phyloP scores from a whole-genome alignment of 2,797 vertebrate genomes.

The Peromyscus eremicus region DNA sequence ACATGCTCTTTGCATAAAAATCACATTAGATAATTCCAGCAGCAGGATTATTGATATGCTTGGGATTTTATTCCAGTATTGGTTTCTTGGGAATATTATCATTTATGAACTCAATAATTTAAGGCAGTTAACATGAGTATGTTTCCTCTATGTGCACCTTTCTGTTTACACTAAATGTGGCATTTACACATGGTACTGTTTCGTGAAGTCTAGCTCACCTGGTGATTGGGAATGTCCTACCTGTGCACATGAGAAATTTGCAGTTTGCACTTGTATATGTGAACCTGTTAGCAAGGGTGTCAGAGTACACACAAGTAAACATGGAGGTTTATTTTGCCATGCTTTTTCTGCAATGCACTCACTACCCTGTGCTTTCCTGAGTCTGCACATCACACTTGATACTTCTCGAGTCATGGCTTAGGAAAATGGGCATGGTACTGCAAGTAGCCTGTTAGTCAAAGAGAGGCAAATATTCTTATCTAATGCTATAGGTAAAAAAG shows the following conservation, averaged over 20 bases:
- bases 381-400: neutral
- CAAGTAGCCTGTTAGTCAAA: neutral
- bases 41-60: slow-evolving; percentile 59
- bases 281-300: neutral
- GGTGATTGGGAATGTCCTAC: neutral
- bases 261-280: neutral
- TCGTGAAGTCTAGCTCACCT: neutral
- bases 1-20: slow-evolving; percentile 54
- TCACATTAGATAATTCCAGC: slow-evolving; percentile 62
- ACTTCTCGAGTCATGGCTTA: neutral
- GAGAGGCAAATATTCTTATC: neutral
- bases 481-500: neutral
- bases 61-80: slow-evolving; percentile 70
- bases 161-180: neutral
- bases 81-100: slow-evolving; percentile 56
- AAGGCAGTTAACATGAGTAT: slow-evolving; percentile 51
- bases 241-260: slow-evolving; percentile 10
- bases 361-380: neutral
- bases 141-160: slow-evolving; percentile 24
- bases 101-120: slow-evolving; percentile 32
- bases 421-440: neutral
- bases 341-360: neutral
- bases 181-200: neutral
- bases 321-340: neutral
- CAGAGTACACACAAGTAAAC: neutral